Base-by-base conservation (phyloP, 1,140 invertebrate genomes). In the Harlomillsia oculata region DNA sequence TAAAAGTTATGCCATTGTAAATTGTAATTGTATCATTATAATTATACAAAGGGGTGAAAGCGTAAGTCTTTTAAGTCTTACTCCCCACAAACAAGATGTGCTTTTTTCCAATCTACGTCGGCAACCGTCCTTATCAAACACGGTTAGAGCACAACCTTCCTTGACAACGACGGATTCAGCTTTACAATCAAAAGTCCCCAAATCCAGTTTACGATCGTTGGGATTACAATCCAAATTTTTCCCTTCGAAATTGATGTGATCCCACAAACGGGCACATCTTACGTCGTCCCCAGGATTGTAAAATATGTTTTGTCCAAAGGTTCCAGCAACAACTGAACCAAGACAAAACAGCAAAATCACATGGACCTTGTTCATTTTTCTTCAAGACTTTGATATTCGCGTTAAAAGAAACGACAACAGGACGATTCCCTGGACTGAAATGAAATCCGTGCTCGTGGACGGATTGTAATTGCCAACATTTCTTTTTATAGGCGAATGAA, bases 211-310 rank as follows among this genome's bases (percentile, higher is more conserved):
- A 14, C 56, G 36, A 29, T 58, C 56, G 28, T 58, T 52, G 16
- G 44, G 37, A 14, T 43, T 23, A 28, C 56, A 58, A 34, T 58
- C 56, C 2, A 52, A 30, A 9, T 21, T 16, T 9, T 58, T 25
- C n/a, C 56, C 56, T 26, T 58, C 40, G 32, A 45, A 58, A 30
- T 53, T 53, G 14, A 58, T 26, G 13, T 52, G 32, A 23, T 58
- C 56, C 48, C 48, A 58, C 32, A 58, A 32, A 21, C 49, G 26
- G 1, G 56, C 56, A 39, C 56, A 58, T 6, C 56, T 39, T 8
- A 52, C 50, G 21, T 58, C 56, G 36, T 58, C 53, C 5, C 56
- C 56, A 13, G 49, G 48, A 46, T 23, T 58, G 41, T 37, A 58
- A 43, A 58, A 52, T 37, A 34, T 34, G 14, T 34, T 34, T 34